Conservation (phyloP, 1,140 invertebrate species). For the Drosophila nigromelanica region DNA sequence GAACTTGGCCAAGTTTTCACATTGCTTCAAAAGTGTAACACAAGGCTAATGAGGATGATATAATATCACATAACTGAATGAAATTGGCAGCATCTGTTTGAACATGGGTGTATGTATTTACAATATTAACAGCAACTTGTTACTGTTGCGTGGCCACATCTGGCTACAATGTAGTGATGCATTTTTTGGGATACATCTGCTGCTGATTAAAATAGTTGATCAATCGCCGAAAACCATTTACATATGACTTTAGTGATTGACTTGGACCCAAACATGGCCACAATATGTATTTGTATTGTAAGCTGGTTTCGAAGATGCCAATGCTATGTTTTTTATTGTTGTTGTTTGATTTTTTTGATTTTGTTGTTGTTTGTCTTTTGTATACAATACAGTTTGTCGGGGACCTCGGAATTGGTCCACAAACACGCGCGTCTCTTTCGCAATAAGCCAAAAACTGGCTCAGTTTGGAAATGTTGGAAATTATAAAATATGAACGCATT, state of each 20-base stretch:
- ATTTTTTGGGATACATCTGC: background rate
- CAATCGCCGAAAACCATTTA: conserved; percentile 12
- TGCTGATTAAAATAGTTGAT: conserved; percentile 5
- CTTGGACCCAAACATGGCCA: conserved; percentile 1
- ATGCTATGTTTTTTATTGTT: background rate
- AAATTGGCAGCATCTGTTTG: conserved; percentile 19
- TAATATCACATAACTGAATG: conserved; percentile 35
- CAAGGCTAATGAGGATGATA: conserved; percentile 43
- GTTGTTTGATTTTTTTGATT: background rate
- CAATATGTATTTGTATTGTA: conserved; percentile 11
- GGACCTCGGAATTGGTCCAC: conserved; percentile 27
- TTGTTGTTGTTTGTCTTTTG: conserved; percentile 4
- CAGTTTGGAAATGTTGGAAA: conserved; percentile 5
- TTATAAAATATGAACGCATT: conserved; percentile 1
- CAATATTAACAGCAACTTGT: conserved; percentile 30
- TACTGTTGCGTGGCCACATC: conserved; percentile 36
- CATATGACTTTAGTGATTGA: conserved; percentile 24
- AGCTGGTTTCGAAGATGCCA: conserved; percentile 19
- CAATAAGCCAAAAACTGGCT: conserved; percentile 31
- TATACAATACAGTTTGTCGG: conserved; percentile 15
- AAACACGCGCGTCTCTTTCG: conserved; percentile 42
- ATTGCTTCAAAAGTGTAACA: conserved; percentile 55
- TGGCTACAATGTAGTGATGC: background rate
- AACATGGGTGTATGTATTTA: conserved; percentile 10
- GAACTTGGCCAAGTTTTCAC: conserved; percentile 56